Evolutionary conservation across 2,888 invertebrate genomes (phyloP), one percentile per base, ranked within the genome.

Genomic region (Morpho achilles): DNA sequence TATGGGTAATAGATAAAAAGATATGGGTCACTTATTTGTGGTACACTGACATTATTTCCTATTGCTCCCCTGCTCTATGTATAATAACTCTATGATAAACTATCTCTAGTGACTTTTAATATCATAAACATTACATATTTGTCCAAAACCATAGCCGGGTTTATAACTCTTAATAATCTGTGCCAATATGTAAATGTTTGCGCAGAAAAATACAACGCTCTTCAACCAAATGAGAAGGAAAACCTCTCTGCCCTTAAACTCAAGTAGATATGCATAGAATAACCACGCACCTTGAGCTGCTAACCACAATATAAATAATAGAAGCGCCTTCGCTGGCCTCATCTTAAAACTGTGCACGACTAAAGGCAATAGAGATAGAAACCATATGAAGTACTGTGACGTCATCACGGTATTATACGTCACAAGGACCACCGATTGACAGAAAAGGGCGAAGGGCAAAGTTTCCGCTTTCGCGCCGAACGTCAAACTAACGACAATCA

Each of bases 381-480:
- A 98, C 99, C 99, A 99, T 52, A 99, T 92, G 70, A 98, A 98
- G 79, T 99, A 99, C 76, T 99, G 99, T 6, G 99, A 98, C 0
- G 99, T 99, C 76, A 98, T 93, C 0, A 99, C 99, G 69, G 97
- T 96, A 85, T 99, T 99, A 73, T 96, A 98, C 3, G 95, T 93
- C 0, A 99, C 99, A 77, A 99, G 94, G 3, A 96, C 93, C 60
- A 97, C 95, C 0, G 98, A 96, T 74, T 96, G 94, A 2, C 94
- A 87, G 68, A 99, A 96, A 70, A 98, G 91, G 32, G 95, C 95
- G 78, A 99, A 97, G 3, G 95, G 93, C 57, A 98, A 85, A n/a
- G 96, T 94, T 54, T 92, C 91, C 1, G 92, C 89, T 62, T 93
- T 91, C 65, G 92, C 87, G 3, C 94, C 94, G 74, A 94, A 96